These are phyloP conservation scores for Pelmatolapia mariae DNA, from an alignment of 2,113 vertebrate species.

Conservation along the genomic window DNA sequence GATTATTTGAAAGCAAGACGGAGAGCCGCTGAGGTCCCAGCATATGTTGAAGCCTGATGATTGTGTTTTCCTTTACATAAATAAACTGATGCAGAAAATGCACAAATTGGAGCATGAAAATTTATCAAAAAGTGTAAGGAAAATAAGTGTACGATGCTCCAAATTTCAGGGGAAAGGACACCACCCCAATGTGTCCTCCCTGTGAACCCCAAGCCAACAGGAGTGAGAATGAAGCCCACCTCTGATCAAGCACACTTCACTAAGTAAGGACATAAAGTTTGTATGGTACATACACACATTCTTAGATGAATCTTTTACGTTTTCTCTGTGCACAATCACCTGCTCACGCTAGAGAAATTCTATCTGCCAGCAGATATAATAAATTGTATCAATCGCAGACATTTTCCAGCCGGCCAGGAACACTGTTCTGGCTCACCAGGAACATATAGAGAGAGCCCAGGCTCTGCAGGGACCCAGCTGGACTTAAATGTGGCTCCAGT, in stretches of 20 bases:
- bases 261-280: neutral
- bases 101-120: neutral
- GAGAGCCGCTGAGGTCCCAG: neutral
- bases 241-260: neutral
- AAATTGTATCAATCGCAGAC: neutral
- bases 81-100: neutral
- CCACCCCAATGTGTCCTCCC: neutral
- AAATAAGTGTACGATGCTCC: neutral
- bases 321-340: neutral
- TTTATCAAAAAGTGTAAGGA: neutral
- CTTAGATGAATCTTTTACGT: neutral
- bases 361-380: neutral
- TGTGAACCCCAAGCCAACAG: neutral
- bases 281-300: accelerated
- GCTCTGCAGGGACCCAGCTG: constrained; percentile 21
- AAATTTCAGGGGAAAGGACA: neutral
- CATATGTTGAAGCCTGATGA: neutral
- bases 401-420: neutral
- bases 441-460: neutral
- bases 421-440: neutral
- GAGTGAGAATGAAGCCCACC: neutral
- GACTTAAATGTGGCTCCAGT: constrained; percentile 3
- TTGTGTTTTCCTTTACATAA: neutral
- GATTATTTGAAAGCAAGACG: neutral
- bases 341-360: neutral